Conservation (phyloP, 2,113 vertebrate genomes). For the Nansenia antarctica region DNA sequence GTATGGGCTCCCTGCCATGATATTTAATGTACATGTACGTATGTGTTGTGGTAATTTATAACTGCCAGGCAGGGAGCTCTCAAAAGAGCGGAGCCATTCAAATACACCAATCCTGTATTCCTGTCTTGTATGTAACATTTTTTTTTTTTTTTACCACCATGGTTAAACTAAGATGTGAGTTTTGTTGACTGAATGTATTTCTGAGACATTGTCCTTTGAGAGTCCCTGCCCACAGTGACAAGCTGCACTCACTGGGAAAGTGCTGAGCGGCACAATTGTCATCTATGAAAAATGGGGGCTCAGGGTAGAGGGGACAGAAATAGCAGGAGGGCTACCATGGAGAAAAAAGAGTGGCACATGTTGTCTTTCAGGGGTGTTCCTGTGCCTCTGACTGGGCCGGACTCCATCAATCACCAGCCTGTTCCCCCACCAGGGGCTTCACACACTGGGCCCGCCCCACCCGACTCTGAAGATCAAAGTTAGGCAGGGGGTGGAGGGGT, state of each 20-base stretch:
- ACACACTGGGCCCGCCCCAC: conserved; percentile 67
- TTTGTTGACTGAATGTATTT: too few relatives aligned
- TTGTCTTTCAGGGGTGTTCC: conserved; percentile 62
- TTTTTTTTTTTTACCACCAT: too few relatives aligned
- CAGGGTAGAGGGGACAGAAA: conserved; percentile 48
- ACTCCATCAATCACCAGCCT: conserved; percentile 71
- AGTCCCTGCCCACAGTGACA: conserved; percentile 14
- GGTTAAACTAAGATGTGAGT: too few relatives aligned
- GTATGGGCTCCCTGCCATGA: too few relatives aligned
- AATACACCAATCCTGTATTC: too few relatives aligned
- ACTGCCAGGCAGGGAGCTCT: too few relatives aligned
- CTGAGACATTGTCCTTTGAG: conserved; percentile 26
- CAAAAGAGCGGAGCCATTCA: too few relatives aligned
- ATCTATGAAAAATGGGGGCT: conserved; percentile 72
- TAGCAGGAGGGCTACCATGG: conserved; percentile 51
- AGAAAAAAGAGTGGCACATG: conserved; percentile 50
- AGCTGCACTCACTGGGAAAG: conserved; percentile 59
- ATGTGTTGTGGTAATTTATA: too few relatives aligned
- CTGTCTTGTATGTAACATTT: too few relatives aligned
- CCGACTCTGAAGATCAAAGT: conserved; percentile 66
- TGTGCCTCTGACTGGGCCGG: conserved; percentile 40
- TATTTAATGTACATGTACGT: too few relatives aligned
- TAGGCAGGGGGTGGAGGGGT: conserved; percentile 35
- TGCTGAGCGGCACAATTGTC: conserved; percentile 58
- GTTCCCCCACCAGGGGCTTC: conserved; percentile 70